Base-by-base conservation (phyloP, 2,797 vertebrate species). In the Gymnocypris eckloni region DNA sequence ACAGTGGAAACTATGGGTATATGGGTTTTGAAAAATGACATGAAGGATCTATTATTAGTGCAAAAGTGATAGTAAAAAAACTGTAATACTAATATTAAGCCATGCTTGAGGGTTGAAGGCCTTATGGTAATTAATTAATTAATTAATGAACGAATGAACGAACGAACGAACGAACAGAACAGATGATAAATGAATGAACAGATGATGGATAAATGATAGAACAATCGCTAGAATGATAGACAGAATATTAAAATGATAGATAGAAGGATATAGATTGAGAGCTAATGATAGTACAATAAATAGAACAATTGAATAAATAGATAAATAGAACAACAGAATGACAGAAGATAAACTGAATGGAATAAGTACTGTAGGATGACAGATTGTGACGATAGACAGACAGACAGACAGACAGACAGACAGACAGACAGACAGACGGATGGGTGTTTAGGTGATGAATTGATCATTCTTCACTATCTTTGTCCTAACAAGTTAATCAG, bases 401-500 rank as follows among this genome's bases (percentile, higher is more conserved):
- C 33, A 59, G 56, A 59, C 22, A 59, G 56, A 59, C 2, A 59
- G 56, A 59, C 22, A 59, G 56, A 59, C 2, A 33, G 33, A 33
- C 33, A 33, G 28, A 33, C 28, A 33, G 33, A 33, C 33, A 59
- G 56, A 59, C 22, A 59, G 56, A 59, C 2, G 4, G n/a, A 28
- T 64, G 61, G 25, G 28, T 28, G 61, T 15, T 64, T 28, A 64
- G 61, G 22, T 72, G 22, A 45, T 67, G 3, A 39, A 81, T 69
- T 54, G 3, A 25, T 41, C 11, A 15, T 56, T 73, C 81, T n/a
- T 56, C 54, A 64, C 12, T 72, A 20, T 15, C 20, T 11, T 22
- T 83, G 48, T 84, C 43, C 33, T 52, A 37, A 48, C 7, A 25
- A 45, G 18, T 64, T 77, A 48, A 41, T 77, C 33, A 77, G 66